Evolutionary conservation across 2,888 invertebrate genomes (phyloP).

Genomic region (Volucella inanis): DNA sequence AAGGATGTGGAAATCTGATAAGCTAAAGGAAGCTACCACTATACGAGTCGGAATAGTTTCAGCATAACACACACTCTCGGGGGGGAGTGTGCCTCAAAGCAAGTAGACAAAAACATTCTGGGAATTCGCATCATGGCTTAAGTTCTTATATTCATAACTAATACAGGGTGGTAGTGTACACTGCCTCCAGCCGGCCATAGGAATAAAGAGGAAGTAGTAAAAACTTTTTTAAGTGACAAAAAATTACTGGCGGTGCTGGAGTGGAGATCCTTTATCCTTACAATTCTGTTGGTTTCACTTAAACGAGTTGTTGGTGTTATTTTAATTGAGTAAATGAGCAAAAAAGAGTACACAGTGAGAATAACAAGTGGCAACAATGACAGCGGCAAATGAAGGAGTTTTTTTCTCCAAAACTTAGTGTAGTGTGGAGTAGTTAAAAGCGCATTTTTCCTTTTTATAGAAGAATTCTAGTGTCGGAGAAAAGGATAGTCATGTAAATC

Average conservation of each 20-base stretch:
- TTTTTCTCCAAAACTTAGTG: slow-evolving; percentile 16
- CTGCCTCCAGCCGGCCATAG: too few relatives aligned
- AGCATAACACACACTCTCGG: neutral
- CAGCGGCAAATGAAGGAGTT: slow-evolving; percentile 27
- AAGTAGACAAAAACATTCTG: slow-evolving; percentile 22
- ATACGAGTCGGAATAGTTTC: slow-evolving; percentile 25
- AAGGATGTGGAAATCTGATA: slow-evolving; percentile 29
- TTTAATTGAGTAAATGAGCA: slow-evolving; percentile 64
- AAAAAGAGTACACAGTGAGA: slow-evolving; percentile 26
- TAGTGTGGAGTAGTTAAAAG: slow-evolving; percentile 45
- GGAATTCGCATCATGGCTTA: slow-evolving; percentile 14
- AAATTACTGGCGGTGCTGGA: neutral
- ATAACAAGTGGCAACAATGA: slow-evolving; percentile 39
- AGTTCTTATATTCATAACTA: slow-evolving; percentile 15
- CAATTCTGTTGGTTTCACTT: slow-evolving; percentile 34
- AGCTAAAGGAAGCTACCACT: slow-evolving; percentile 27
- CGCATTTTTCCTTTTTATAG: slow-evolving; percentile 29
- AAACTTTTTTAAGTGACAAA: neutral
- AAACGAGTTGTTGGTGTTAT: slow-evolving; percentile 40
- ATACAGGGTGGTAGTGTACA: neutral
- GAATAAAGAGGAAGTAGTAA: neutral
- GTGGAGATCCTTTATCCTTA: slow-evolving; percentile 20
- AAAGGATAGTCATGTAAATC: neutral
- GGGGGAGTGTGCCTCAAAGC: slow-evolving; percentile 1
- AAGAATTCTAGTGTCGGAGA: neutral